Evolutionary conservation across 2,888 invertebrate species (phyloP).

Genomic region (Diogma glabrata): DNA sequence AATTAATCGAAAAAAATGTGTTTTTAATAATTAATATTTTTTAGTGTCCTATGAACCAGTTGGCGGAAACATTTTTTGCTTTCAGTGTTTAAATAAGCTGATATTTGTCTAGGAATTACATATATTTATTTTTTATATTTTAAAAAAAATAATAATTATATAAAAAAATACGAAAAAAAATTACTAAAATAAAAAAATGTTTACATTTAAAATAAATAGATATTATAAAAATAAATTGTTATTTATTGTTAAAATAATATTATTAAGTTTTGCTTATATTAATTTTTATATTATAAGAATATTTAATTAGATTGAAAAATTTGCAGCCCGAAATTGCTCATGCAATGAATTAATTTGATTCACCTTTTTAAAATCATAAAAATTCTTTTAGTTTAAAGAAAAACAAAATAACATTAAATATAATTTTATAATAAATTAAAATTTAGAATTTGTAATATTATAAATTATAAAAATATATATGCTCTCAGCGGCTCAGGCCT

Average conservation of each 20-base stretch:
- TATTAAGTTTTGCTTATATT: slow-evolving; percentile 5
- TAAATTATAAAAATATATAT: slow-evolving; percentile 5
- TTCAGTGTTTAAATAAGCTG: slow-evolving; percentile 9
- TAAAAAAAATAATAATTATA: slow-evolving; percentile 3
- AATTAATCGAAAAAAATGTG: too few relatives aligned
- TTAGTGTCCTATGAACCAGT: too few relatives aligned
- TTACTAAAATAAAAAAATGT: too few relatives aligned
- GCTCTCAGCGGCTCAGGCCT: slow-evolving; percentile 10
- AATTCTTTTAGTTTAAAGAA: background rate
- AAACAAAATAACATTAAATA: slow-evolving; percentile 1
- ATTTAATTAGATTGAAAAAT: slow-evolving; percentile 2
- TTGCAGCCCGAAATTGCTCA: slow-evolving; percentile 5
- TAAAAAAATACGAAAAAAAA: background rate
- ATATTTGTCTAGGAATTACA: slow-evolving; percentile 6
- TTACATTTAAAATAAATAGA: slow-evolving; percentile 7
- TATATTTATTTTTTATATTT: slow-evolving; percentile 6
- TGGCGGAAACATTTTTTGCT: too few relatives aligned
- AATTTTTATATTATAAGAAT: background rate
- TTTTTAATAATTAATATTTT: too few relatives aligned
- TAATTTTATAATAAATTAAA: background rate
- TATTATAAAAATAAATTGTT: background rate
- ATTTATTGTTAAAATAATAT: slow-evolving; percentile 7
- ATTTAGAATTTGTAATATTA: background rate
- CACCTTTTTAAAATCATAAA: background rate
- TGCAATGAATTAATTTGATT: background rate